These are phyloP conservation scores for Tyria jacobaeae DNA, from an alignment of 2,888 invertebrate genomes.

Conservation along the genomic window DNA sequence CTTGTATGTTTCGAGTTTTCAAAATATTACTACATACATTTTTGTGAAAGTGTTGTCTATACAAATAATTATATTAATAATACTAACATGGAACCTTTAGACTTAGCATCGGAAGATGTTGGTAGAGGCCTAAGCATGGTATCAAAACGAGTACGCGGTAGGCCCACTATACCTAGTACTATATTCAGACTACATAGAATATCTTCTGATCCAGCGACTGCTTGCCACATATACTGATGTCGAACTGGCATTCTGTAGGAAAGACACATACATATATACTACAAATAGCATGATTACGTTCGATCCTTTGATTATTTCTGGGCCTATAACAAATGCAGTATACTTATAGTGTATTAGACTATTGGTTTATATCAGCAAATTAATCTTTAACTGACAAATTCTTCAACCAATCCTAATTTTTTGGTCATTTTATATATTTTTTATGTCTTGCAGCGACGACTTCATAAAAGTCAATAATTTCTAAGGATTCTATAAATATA, in stretches of 20 bases:
- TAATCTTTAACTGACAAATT: too few relatives aligned
- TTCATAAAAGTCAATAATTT: too few relatives aligned
- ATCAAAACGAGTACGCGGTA: constrained; percentile 84
- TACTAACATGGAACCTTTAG: constrained; percentile 56
- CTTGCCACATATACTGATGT: constrained; percentile 82
- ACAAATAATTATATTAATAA: constrained; percentile 73
- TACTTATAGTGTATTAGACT: too few relatives aligned
- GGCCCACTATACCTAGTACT: constrained; percentile 87
- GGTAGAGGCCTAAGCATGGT: constrained; percentile 81
- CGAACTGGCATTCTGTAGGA: constrained; percentile 63
- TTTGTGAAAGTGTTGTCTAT: neutral
- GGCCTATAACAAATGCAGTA: too few relatives aligned
- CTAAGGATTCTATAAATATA: too few relatives aligned
- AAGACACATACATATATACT: constrained; percentile 12
- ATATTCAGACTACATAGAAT: constrained; percentile 72
- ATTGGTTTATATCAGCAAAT: too few relatives aligned
- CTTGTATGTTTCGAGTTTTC: too few relatives aligned
- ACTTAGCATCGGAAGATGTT: constrained; percentile 54
- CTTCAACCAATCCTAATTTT: too few relatives aligned
- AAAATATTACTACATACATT: too few relatives aligned
- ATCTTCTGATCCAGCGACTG: constrained; percentile 86
- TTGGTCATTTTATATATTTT: too few relatives aligned
- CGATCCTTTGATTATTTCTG: too few relatives aligned
- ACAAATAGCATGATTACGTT: neutral
- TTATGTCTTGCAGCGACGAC: too few relatives aligned